Evolutionary conservation across 2,113 vertebrate species (phyloP).

Genomic region (Toxostoma redivivum): DNA sequence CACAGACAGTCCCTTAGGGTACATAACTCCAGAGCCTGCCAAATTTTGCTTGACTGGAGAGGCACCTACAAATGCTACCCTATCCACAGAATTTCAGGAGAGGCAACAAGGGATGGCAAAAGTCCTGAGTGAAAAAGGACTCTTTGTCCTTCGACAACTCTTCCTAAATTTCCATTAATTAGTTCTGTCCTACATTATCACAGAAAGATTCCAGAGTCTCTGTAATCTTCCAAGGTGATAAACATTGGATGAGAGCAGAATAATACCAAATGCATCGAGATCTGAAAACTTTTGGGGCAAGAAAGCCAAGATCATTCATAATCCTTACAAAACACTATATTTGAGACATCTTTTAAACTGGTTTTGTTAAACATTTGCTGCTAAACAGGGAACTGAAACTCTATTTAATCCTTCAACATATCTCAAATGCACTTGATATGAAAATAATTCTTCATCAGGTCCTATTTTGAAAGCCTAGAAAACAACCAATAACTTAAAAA

Average conservation of each 20-base stretch:
- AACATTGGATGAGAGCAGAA: not conserved
- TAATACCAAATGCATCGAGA: fast-evolving
- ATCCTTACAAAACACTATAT: not conserved
- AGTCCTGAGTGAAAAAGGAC: not conserved
- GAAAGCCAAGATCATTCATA: not conserved
- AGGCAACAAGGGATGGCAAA: not conserved
- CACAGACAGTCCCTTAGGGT: not conserved
- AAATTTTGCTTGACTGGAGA: not conserved
- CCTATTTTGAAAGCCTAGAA: not conserved
- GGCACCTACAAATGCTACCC: not conserved
- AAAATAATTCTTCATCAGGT: not conserved
- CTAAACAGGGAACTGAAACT: not conserved
- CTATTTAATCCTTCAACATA: not conserved
- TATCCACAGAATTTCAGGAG: not conserved
- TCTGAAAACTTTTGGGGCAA: not conserved
- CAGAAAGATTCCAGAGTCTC: not conserved
- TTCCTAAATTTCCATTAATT: not conserved
- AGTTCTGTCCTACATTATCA: not conserved
- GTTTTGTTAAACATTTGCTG: not conserved
- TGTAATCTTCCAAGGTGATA: not conserved
- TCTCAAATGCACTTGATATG: fast-evolving
- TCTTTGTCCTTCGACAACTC: not conserved
- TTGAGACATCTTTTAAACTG: not conserved
- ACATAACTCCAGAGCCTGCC: not conserved
- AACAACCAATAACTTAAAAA: not conserved